Evolutionary conservation across 2,797 vertebrate species (phyloP).

Genomic region (Melanitta fusca): DNA sequence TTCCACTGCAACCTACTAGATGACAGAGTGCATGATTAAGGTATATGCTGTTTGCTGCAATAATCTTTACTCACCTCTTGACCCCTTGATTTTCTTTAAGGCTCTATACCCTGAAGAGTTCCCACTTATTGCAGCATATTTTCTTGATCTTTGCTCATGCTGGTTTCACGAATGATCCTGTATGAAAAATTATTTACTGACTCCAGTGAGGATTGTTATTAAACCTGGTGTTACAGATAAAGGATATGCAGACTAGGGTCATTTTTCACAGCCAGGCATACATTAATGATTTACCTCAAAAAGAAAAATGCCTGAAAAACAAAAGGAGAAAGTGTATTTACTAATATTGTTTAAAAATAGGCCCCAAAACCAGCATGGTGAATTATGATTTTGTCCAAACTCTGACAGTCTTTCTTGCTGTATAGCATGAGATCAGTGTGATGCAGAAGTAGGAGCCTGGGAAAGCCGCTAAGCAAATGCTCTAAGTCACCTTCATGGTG

Average conservation of each 20-base stretch:
- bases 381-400: background rate
- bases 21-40: background rate
- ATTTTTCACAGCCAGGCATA: background rate
- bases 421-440: background rate
- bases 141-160: background rate
- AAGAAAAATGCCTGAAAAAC: background rate
- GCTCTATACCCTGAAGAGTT: background rate
- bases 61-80: background rate
- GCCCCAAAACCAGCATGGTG: background rate
- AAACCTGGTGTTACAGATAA: background rate
- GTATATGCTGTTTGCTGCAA: background rate
- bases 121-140: background rate
- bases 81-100: background rate
- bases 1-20: accelerated
- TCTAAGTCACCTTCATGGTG: background rate
- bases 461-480: background rate
- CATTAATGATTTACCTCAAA: background rate
- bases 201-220: background rate
- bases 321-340: background rate
- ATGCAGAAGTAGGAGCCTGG: background rate
- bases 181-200: background rate
- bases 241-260: background rate
- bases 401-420: background rate
- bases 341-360: background rate
- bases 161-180: background rate